These are phyloP conservation scores for Nesometra sesokonis DNA, from an alignment of 35 echinoderm and acorn worm species.

Conservation along the genomic window DNA sequence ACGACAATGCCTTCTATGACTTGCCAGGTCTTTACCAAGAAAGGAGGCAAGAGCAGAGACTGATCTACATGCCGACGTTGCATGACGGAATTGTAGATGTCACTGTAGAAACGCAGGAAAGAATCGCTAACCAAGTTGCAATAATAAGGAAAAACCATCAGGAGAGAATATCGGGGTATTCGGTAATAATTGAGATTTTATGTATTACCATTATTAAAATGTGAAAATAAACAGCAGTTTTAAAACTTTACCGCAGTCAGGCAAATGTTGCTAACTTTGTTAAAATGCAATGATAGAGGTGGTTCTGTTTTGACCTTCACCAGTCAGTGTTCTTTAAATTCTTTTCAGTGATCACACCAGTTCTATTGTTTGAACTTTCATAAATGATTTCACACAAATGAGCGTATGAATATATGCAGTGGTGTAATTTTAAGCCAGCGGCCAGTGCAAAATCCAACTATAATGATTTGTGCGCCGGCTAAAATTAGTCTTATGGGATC, in stretches of 20 bases:
- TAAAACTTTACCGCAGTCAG: not conserved
- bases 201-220: too few species aligned
- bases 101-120: slow-evolving; percentile 44
- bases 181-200: not conserved
- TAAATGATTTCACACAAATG: too few species aligned
- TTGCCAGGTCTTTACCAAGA: slow-evolving; percentile 22
- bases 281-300: too few species aligned
- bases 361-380: too few species aligned
- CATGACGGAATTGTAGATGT: slow-evolving; percentile 72
- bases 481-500: too few species aligned
- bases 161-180: not conserved
- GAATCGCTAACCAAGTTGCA: slow-evolving; percentile 39
- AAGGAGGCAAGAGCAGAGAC: not conserved
- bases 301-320: not conserved
- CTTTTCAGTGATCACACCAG: too few species aligned
- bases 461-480: too few species aligned
- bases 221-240: too few species aligned
- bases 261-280: slow-evolving; percentile 1
- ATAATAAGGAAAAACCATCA: not conserved
- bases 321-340: too few species aligned
- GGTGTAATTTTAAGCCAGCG: too few species aligned
- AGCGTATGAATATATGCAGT: too few species aligned
- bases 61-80: slow-evolving; percentile 88
- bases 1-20: not conserved
- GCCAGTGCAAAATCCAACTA: too few species aligned